Evolutionary conservation across 2,888 invertebrate species (phyloP).

Genomic region (Trichopria drosophilae): DNA sequence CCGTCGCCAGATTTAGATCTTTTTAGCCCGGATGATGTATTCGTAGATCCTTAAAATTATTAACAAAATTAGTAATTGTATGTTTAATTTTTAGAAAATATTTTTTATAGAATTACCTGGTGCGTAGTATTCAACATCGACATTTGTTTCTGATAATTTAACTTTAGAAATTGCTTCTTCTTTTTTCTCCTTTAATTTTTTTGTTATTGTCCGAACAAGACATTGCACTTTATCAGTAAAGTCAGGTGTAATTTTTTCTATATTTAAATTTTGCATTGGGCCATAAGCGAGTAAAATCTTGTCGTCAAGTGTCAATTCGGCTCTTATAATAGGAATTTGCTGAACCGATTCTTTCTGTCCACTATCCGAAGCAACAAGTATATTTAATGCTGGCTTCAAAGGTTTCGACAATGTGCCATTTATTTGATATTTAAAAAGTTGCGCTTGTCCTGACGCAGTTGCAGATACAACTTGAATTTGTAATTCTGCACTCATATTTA

Average conservation of each 20-base stretch:
- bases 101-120: slow-evolving; percentile 48
- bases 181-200: slow-evolving; percentile 48
- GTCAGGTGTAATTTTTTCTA: slow-evolving; percentile 51
- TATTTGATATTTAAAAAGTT: slow-evolving; percentile 75
- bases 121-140: slow-evolving; percentile 61
- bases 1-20: slow-evolving; percentile 52
- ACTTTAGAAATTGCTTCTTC: slow-evolving; percentile 56
- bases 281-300: slow-evolving; percentile 51
- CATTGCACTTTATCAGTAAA: slow-evolving; percentile 60
- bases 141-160: slow-evolving; percentile 56
- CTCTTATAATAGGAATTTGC: slow-evolving; percentile 63
- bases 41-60: neutral
- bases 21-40: slow-evolving; percentile 41
- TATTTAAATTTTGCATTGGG: slow-evolving; percentile 42
- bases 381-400: slow-evolving; percentile 66
- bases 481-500: slow-evolving; percentile 60
- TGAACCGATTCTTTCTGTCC: slow-evolving; percentile 59
- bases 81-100: slow-evolving; percentile 2
- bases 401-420: slow-evolving; percentile 73
- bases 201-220: slow-evolving; percentile 58
- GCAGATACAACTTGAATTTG: slow-evolving; percentile 62
- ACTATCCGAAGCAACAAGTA: slow-evolving; percentile 66
- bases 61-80: neutral
- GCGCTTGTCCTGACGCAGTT: slow-evolving; percentile 77
- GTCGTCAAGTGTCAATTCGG: slow-evolving; percentile 45